Percentiles rank a stretch among this genome's conserved stretches.
phyloP scores from a whole-genome alignment of 2,113 vertebrate species.

The Grantiella picta region DNA sequence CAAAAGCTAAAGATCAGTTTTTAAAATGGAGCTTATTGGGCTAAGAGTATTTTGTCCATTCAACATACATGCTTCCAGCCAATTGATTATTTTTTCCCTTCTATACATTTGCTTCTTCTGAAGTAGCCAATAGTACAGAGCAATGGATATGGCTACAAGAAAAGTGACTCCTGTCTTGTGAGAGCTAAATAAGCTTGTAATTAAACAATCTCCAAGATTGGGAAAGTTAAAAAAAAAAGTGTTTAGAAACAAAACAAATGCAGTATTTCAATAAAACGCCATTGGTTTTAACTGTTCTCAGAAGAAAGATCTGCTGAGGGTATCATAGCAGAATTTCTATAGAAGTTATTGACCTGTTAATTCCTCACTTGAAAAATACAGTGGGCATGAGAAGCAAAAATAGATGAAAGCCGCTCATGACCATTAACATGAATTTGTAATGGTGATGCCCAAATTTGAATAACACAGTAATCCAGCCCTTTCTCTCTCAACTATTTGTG shows the following conservation, averaged over 20 bases:
- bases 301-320: background rate
- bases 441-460: background rate
- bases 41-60: background rate
- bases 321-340: background rate
- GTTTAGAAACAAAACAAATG: background rate
- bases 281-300: background rate
- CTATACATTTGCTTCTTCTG: background rate
- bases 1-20: background rate
- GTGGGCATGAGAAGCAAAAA: background rate
- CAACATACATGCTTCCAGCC: rapidly evolving
- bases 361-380: background rate
- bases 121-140: background rate
- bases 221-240: background rate
- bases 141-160: background rate
- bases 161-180: background rate
- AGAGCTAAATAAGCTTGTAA: background rate
- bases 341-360: background rate
- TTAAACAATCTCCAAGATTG: background rate
- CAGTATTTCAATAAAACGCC: background rate
- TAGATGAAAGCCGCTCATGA: background rate
- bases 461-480: background rate
- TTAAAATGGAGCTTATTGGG: background rate
- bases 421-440: background rate
- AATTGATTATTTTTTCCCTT: background rate
- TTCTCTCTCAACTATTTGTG: background rate